Conservation (phyloP, 1,140 invertebrate species). For the Oedothorax gibbosus region DNA sequence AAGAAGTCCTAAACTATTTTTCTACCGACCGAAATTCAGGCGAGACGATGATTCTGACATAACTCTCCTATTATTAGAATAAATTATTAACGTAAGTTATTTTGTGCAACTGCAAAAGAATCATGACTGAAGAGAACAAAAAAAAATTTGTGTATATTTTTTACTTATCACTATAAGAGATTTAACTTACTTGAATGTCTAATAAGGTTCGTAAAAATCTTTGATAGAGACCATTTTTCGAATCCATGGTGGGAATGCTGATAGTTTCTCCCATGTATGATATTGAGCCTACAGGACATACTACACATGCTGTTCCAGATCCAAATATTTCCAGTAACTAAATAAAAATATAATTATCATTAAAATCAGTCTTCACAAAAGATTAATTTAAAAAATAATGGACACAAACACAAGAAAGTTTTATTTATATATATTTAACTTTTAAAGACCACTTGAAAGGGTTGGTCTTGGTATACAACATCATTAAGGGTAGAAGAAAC, state of each 20-base stretch:
- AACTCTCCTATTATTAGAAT: neutral
- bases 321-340: constrained; percentile 87
- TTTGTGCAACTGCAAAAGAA: neutral
- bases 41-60: neutral
- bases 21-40: neutral
- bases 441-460: too few relatives aligned
- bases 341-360: neutral
- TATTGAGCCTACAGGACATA: constrained; percentile 89
- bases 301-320: constrained; percentile 91
- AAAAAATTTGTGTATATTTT: neutral
- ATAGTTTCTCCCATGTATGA: constrained; percentile 75
- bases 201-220: constrained; percentile 50
- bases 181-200: constrained; percentile 61
- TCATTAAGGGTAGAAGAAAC: too few relatives aligned
- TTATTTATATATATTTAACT: neutral
- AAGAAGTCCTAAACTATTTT: neutral
- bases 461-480: too few relatives aligned
- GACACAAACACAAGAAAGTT: neutral
- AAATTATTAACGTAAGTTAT: neutral
- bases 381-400: neutral
- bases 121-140: neutral
- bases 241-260: constrained; percentile 57
- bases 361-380: neutral
- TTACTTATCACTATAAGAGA: neutral
- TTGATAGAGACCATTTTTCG: constrained; percentile 19